These are phyloP conservation scores for Rhodeus uyekii DNA, from an alignment of 2,797 vertebrate genomes.

Conservation along the genomic window DNA sequence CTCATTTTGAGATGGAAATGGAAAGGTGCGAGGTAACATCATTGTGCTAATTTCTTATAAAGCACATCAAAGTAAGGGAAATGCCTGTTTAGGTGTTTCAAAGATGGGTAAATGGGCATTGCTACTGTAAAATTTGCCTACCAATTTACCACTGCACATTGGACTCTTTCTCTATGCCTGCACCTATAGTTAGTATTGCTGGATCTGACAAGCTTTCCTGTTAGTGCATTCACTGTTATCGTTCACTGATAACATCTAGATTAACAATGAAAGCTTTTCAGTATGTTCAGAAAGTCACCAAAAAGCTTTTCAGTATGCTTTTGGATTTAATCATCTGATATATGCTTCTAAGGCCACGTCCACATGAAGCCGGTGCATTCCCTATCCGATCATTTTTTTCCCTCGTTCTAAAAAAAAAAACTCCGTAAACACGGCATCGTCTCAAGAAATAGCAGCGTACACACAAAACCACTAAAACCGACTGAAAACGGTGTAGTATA, in stretches of 20 bases:
- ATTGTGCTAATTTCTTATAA: slow-evolving; percentile 7
- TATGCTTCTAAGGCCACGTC: neutral
- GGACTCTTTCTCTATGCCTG: neutral
- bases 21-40: neutral
- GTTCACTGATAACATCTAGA: neutral
- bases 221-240: neutral
- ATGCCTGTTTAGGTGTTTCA: neutral
- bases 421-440: no score
- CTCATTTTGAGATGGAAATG: slow-evolving; percentile 26
- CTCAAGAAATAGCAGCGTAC: no score
- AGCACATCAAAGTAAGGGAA: slow-evolving; percentile 14
- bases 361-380: no score
- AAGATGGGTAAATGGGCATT: slow-evolving; percentile 2
- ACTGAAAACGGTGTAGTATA: no score
- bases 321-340: neutral
- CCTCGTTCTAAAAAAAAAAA: no score
- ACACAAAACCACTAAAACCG: no score
- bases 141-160: neutral
- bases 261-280: neutral
- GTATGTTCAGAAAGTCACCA: no score
- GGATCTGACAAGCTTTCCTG: neutral
- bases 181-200: neutral
- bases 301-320: neutral
- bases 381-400: no score
- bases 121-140: neutral